Base-by-base conservation (phyloP, 2,888 invertebrate species). In the Panorpa germanica region DNA sequence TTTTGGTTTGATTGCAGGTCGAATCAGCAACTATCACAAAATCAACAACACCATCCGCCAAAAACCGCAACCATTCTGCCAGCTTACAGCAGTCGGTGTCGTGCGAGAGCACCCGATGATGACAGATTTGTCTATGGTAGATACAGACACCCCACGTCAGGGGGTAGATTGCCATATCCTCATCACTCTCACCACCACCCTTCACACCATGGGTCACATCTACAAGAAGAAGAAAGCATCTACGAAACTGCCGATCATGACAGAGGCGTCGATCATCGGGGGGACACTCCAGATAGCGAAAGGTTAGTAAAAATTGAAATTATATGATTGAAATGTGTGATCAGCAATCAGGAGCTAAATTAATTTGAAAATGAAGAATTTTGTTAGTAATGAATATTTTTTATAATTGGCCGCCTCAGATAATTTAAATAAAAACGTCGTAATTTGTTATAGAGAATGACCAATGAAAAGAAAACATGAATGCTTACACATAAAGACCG, bases 261-360 rank as follows among this genome's bases (percentile, higher is more conserved):
- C 46, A 61, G 69, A 49, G 61, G 63, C 45, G 56, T 59, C 44
- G 72, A 72, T 54, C 65, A 72, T 34, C 72, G 75, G 48, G 70
- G 76, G 39, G 81, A 82, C 59, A 78, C 77, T 39, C 81, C 81
- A 43, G 82, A 83, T 54, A 81, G 81, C 57, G 83, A 80, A 66
- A 83, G 83, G 83, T 83, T 67, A 63, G 63, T 48, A 35, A n/a
- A n/a, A n/a, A n/a, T n/a, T n/a, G n/a, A n/a, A n/a, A n/a, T n/a
- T n/a, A n/a, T n/a, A n/a, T n/a, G n/a, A n/a, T n/a, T n/a, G n/a
- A n/a, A n/a, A n/a, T n/a, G n/a, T n/a, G n/a, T n/a, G n/a, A n/a
- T n/a, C n/a, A n/a, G n/a, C n/a, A n/a, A n/a, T n/a, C n/a, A n/a
- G n/a, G n/a, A n/a, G n/a, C n/a, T n/a, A n/a, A n/a, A n/a, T n/a